Conservation (phyloP, 1,140 invertebrate genomes). For the Chelonus insularis region DNA sequence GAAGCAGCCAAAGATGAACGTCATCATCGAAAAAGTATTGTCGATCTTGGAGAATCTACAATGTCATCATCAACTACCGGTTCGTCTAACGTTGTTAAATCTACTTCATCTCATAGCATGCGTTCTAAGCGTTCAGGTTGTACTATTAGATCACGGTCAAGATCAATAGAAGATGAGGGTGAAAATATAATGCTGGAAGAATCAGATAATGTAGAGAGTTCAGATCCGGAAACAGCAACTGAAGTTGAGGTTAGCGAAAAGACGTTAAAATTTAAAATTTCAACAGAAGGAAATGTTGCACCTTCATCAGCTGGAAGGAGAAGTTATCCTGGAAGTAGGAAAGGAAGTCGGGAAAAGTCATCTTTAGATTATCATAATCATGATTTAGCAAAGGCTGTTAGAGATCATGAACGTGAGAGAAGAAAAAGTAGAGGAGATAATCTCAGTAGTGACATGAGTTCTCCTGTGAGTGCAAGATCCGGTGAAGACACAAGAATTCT, state of each 20-base stretch:
- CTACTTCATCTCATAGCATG: constrained; percentile 61
- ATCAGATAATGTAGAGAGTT: constrained; percentile 65
- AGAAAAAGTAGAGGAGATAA: constrained; percentile 46
- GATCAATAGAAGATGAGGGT: constrained; percentile 60
- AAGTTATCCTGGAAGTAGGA: constrained; percentile 65
- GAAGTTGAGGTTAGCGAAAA: constrained; percentile 78
- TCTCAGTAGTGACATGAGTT: constrained; percentile 49
- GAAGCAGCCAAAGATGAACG: constrained; percentile 68
- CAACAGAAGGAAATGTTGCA: constrained; percentile 65
- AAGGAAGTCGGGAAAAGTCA: constrained; percentile 63
- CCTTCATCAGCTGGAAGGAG: constrained; percentile 55
- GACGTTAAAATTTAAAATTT: constrained; percentile 74
- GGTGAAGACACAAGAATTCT: constrained; percentile 47
- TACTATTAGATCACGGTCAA: constrained; percentile 48
- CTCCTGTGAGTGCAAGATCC: constrained; percentile 48
- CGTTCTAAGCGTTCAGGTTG: constrained; percentile 55
- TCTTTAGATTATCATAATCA: constrained; percentile 55
- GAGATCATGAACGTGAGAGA: constrained; percentile 50
- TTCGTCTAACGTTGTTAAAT: constrained; percentile 55
- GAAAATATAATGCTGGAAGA: constrained; percentile 63
- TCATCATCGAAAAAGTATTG: constrained; percentile 65
- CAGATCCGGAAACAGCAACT: constrained; percentile 71
- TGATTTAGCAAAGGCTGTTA: constrained; percentile 49
- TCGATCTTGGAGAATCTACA: constrained; percentile 54
- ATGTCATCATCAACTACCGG: constrained; percentile 32